Base-by-base conservation (phyloP, 1,140 invertebrate genomes). In the Chironomus striatipennis region DNA sequence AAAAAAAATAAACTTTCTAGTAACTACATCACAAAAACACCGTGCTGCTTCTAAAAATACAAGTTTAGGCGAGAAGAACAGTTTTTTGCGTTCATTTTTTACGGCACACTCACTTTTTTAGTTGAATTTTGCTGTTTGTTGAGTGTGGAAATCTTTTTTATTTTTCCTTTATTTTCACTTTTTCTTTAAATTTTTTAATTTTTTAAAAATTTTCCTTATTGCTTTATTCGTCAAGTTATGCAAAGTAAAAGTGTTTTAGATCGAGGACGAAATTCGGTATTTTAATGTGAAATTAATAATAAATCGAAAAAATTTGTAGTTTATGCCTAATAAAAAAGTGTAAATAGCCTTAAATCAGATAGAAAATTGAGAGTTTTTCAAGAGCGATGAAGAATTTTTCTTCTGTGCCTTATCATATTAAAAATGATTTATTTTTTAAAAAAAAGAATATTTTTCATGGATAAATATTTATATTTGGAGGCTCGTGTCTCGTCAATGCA, bases 91-190 rank as follows among this genome's bases (percentile, higher is more conserved):
- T 57, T 57, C 12, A 12, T 12, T 10, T 15, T 57, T 12, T 57
- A 15, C 65, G 47, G 47, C n/a, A n/a, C 18, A 20, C 65, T 18
- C 17, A 20, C 20, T 10, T 18, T 70, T 18, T 70, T 20, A 70
- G 65, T 70, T 18, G 65, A 70, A 70, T 18, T 70, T 70, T 70
- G 65, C 7, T 70, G 17, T 70, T 70, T 18, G 65, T 70, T 70
- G 65, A 70, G 65, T 70, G 65, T 70, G 65, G 65, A 70, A 70
- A 70, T 70, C 65, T 20, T 18, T 70, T 70, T 18, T 10, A 20
- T 70, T 70, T 70, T 70, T 21, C 7, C 7, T 12, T 57, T 57
- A 15, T 15, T 57, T 57, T 34, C 12, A 0, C 5, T 15, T 57
- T 57, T 57, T 57, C 47, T 57, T 57, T 57, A 12, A 12, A n/a